Percentiles rank a stretch among this genome's conserved stretches.
These are phyloP conservation scores for Norana najaformis DNA, from an alignment of 2,888 invertebrate genomes.

Conservation along the genomic window DNA sequence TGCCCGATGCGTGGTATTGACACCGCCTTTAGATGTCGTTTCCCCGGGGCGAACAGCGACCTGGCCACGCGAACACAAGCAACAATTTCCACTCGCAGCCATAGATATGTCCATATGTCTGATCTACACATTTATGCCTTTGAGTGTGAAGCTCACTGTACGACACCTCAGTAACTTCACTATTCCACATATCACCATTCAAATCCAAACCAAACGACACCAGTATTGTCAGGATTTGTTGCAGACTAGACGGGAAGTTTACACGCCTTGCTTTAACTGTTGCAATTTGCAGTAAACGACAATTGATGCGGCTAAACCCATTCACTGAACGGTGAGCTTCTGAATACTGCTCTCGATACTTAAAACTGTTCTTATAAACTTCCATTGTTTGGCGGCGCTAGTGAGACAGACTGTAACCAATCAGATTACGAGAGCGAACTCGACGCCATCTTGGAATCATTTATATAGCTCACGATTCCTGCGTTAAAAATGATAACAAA, in stretches of 20 bases:
- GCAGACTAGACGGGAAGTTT: neutral
- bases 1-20: neutral
- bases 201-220: neutral
- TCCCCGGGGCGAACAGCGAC: neutral
- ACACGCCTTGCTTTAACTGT: neutral
- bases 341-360: neutral
- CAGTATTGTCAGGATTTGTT: neutral
- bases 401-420: neutral
- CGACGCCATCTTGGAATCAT: neutral
- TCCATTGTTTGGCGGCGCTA: neutral
- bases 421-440: neutral
- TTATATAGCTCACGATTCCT: neutral
- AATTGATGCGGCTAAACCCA: neutral
- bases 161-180: neutral
- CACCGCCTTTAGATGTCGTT: neutral
- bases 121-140: neutral
- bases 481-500: neutral
- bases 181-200: neutral
- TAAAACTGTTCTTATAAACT: neutral
- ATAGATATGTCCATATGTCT: no score
- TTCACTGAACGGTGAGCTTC: neutral
- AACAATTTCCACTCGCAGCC: neutral
- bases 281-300: neutral
- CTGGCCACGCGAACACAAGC: neutral
- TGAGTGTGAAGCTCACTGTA: neutral